Conservation (phyloP, 2,113 vertebrate genomes). For the Globicephala melas region DNA sequence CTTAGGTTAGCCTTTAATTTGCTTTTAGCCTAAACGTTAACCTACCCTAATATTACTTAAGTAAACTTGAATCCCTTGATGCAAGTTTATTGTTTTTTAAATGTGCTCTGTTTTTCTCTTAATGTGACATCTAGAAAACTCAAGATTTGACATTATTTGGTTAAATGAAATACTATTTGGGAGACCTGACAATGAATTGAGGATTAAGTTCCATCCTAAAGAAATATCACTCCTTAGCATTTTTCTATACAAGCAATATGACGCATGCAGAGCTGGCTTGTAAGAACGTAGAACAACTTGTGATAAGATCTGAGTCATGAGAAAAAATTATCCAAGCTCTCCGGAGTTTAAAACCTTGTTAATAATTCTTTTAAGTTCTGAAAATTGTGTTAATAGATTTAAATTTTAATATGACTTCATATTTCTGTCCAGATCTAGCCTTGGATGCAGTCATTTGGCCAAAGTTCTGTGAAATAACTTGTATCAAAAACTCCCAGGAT, state of each 20-base stretch:
- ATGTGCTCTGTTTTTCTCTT: neutral
- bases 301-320: neutral
- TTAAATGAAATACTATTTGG: neutral
- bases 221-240: neutral
- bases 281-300: neutral
- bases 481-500: neutral
- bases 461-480: slow-evolving; percentile 1
- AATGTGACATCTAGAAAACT: neutral
- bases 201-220: neutral
- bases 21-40: slow-evolving; percentile 5
- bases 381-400: neutral
- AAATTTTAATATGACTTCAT: neutral
- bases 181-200: neutral
- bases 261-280: neutral
- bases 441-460: neutral
- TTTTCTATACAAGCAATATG: neutral
- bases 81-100: neutral
- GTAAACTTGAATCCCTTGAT: neutral
- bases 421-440: neutral
- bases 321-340: neutral
- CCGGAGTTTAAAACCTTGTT: neutral
- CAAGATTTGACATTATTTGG: neutral
- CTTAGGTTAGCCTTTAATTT: slow-evolving; percentile 3
- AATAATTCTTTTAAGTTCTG: neutral
- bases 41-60: neutral